Base-by-base conservation (phyloP, 2,888 invertebrate species). In the Nasonovia ribisnigri region DNA sequence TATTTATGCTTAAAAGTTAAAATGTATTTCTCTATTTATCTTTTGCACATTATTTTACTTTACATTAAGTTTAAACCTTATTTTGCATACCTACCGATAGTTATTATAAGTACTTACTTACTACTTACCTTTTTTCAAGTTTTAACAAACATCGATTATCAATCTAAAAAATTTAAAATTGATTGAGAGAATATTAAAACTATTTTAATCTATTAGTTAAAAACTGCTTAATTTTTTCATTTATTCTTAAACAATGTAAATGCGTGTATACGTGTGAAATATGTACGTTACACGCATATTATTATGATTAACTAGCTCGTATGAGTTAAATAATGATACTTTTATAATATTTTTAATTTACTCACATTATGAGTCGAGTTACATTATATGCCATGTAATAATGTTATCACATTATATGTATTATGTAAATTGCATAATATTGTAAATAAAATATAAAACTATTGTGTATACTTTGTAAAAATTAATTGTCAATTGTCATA, bases 381-480 rank as follows among this genome's bases (percentile, higher is more conserved):
- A 88, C 67, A 88, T 92, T 92, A 88, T 42, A 93, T 89, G 92
- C 92, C 92, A 93, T 93, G 89, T 93, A 84, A 57, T 84, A 87
- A 84, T 89, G 57, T 89, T 89, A 93, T 88, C 48, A 48, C 57
- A 92, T 67, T 88, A 92, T 77, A 92, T 77, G 86, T 92, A 29
- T 92, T 88, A 48, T 92, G 92, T 92, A 92, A 48, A 88, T 88
- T 77, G 10, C 54, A 42, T 88, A 51, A 67, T 48, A 54, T 92
- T 92, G 92, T 92, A 92, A 92, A 92, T 92, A 92, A 92, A 92
- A 67, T 20, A 77, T 88, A 67, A 67, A 88, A 88, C 8, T 36
- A 77, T 92, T 88, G 42, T 92, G 88, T 91, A 57, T 42, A 84
- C 54, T 43, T 24, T 48, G 46, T n/a, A 90, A 46, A 48, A 46